Conservation (phyloP, 2,888 invertebrate genomes). For the Steromphala cineraria region DNA sequence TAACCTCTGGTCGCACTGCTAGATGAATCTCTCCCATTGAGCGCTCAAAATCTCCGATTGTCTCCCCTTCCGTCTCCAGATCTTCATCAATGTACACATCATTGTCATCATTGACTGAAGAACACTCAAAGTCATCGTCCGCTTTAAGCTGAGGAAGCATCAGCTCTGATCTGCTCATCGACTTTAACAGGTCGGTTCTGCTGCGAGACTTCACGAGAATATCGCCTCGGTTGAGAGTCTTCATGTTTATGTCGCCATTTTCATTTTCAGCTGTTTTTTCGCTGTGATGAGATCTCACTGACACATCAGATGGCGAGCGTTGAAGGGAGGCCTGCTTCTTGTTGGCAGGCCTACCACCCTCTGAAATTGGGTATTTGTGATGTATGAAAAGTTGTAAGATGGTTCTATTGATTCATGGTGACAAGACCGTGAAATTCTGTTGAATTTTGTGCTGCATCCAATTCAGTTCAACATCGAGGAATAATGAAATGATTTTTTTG, state of each 20-base stretch:
- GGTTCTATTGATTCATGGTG: too few species aligned
- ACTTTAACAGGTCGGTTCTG: neutral
- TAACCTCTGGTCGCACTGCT: neutral
- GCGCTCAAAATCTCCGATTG: conserved; percentile 8
- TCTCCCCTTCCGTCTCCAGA: neutral
- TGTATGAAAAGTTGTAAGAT: too few species aligned
- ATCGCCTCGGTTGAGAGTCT: neutral
- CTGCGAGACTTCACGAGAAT: neutral
- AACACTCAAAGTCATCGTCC: neutral
- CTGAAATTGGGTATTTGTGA: neutral
- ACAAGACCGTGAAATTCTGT: too few species aligned
- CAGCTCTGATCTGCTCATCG: neutral
- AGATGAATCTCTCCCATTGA: conserved; percentile 5
- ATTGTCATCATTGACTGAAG: neutral
- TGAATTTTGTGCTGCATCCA: too few species aligned
- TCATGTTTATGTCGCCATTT: neutral
- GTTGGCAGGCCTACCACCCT: neutral
- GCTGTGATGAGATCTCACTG: neutral
- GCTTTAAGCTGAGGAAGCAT: neutral
- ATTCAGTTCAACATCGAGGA: too few species aligned
- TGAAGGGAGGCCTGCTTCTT: neutral
- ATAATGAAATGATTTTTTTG: too few species aligned
- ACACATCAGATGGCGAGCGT: neutral
- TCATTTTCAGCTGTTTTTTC: neutral
- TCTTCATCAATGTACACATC: neutral